Conservation (phyloP, 2,888 invertebrate species). For the Prenolepis imparis region DNA sequence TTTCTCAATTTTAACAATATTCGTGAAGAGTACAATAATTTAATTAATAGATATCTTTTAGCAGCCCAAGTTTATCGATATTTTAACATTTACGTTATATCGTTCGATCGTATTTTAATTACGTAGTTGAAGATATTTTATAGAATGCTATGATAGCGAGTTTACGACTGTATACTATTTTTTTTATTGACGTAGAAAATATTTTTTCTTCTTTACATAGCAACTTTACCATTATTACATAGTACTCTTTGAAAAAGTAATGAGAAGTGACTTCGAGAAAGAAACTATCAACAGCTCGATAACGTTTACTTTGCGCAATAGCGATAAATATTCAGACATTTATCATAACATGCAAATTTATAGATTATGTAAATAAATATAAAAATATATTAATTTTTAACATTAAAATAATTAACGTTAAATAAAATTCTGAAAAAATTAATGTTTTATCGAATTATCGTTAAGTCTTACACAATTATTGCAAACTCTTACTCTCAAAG, state of each 20-base stretch:
- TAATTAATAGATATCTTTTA: background rate
- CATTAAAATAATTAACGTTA: background rate
- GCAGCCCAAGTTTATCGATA: background rate
- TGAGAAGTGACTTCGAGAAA: conserved; percentile 22
- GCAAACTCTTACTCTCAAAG: background rate
- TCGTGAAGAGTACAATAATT: background rate
- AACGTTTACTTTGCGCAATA: background rate
- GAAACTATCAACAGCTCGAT: conserved; percentile 31
- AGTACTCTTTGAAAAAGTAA: conserved; percentile 39
- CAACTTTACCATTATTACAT: conserved; percentile 40
- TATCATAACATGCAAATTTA: background rate
- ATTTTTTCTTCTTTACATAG: conserved; percentile 7
- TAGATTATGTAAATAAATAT: conserved; percentile 23
- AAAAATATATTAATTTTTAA: background rate
- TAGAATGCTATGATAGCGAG: background rate
- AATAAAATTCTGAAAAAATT: background rate
- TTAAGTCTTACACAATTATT: background rate
- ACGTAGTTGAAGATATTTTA: background rate
- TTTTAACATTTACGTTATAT: conserved; percentile 1
- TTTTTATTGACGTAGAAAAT: conserved; percentile 40
- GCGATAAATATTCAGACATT: background rate
- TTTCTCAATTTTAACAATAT: background rate
- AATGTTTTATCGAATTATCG: background rate
- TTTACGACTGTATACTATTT: conserved; percentile 9
- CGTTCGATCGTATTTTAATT: conserved; percentile 14